Evolutionary conservation across 2,113 vertebrate species (phyloP), one percentile per base, ranked within the genome.

Genomic region (Spheniscus mendiculus): DNA sequence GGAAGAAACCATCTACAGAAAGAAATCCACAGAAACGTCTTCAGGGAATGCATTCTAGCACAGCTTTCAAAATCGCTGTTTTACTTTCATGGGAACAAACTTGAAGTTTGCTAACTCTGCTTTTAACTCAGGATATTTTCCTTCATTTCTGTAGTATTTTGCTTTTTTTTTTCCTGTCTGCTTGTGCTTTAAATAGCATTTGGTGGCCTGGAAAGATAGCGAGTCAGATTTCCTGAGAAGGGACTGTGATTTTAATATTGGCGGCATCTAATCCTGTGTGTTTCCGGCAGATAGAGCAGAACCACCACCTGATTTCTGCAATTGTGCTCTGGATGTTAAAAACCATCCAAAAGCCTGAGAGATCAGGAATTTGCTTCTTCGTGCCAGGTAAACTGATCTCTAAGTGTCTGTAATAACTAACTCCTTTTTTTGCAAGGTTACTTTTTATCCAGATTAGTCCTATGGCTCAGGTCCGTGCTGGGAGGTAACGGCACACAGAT

Each of bases 201-300:
- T 70, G 29, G 85, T 80, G 62, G 87, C 59, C 66, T 83, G 78
- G 65, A 87, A 96, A 88, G 81, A 91, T 38, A 93, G 16, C 2
- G 4, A 95, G 77, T 87, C 97, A 96, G 81, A 96, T 94, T 97
- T 97, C 95, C 96, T 94, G 94, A 62, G 91, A 95, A 77, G 76
- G 61, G 84, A 36, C 78, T 83, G 82, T 50, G 84, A 94, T 89
- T 96, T 91, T 80, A 89, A 17, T 90, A 95, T 53, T 20, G 0
- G 89, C 89, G 91, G 81, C 93, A 94, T 94, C 95, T 85, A 81
- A 93, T 80, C 79, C 78, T 70, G 91, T 16, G 65, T 97, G 97
- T 72, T 97, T 97, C 96, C 91, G 84, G 93, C 93, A 96, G 96
- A 97, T 96, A 97, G 93, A 93, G 66, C 47, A 94, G 56, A 77